Base-by-base conservation (phyloP, 2,888 invertebrate genomes). In the Choristoneura rosaceana region DNA sequence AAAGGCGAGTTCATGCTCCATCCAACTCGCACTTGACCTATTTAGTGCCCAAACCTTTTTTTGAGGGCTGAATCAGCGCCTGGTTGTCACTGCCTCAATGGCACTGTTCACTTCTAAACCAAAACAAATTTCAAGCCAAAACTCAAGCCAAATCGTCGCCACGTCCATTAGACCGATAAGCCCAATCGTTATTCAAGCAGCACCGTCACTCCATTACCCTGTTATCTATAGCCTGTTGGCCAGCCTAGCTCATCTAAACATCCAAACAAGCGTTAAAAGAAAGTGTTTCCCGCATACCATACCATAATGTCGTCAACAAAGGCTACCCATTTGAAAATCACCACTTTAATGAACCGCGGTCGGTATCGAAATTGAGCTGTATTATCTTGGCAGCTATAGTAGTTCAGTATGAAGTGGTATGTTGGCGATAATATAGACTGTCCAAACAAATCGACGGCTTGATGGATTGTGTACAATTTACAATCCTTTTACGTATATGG, bases 251-350 rank as follows among this genome's bases (percentile, higher is more conserved):
- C 55, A 55, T 10, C 55, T 25, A 8, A 25, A 25, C 25, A 25
- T 25, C 55, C 62, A 25, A 62, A 25, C 45, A 62, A 17, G 43
- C 62, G 25, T 62, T 45, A 62, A 55, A 61, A 62, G 62, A 62
- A 62, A 62, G 62, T 62, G 62, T 41, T 62, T 62, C 45, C 45
- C 12, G 62, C 62, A 62, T 62, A 45, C 62, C 62, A 62, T 14
- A 25, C 45, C 62, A 45, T 33, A 62, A 55, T 25, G 17, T 45
- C 62, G 43, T 62, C 41, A 45, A 62, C 62, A 45, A 62, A 62
- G 33, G 25, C 43, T 33, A 45, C 43, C 62, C 62, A 45, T 62
- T 62, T 62, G 17, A 33, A 33, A 25, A 45, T 14, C 25, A 25
- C 25, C 55, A 55, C 25, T 3, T 12, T 55, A 55, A 4, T 10